phyloP scores from a whole-genome alignment of 2,797 vertebrate genomes.

The Denticeps clupeoides region DNA sequence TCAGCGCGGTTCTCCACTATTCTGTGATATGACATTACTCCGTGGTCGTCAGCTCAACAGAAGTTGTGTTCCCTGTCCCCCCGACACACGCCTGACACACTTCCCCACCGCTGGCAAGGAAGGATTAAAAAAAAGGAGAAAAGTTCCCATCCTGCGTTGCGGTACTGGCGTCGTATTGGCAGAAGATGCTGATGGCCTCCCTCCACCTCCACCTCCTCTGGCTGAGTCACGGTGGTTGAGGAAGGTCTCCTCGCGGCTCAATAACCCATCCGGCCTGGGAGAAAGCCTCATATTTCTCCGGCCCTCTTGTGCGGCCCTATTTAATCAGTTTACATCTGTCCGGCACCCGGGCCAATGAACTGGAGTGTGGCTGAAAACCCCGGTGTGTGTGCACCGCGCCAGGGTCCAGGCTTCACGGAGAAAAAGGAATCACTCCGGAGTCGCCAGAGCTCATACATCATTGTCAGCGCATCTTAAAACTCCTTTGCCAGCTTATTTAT shows the following conservation, averaged over 20 bases:
- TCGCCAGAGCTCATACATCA: conserved; percentile 55
- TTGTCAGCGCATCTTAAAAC: conserved; percentile 56
- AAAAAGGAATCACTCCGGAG: conserved; percentile 46
- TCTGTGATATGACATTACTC: conserved; percentile 55
- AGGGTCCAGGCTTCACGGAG: conserved; percentile 19
- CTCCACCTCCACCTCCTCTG: too few relatives aligned
- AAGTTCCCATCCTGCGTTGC: too few relatives aligned
- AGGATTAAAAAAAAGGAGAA: background rate
- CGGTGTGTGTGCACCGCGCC: conserved; percentile 15
- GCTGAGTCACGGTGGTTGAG: too few relatives aligned
- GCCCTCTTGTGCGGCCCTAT: conserved; percentile 36
- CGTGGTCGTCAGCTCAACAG: conserved; percentile 44
- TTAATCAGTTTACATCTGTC: conserved; percentile 48
- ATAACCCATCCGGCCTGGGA: conserved; percentile 48
- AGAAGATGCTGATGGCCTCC: too few relatives aligned
- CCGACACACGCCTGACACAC: conserved; percentile 33
- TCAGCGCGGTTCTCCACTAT: conserved; percentile 53
- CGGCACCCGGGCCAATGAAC: conserved; percentile 43
- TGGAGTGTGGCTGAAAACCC: conserved; percentile 35
- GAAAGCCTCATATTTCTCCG: conserved; percentile 52
- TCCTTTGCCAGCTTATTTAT: conserved; percentile 56
- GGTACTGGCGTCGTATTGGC: background rate
- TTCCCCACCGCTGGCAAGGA: conserved; percentile 9
- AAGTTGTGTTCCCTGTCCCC: conserved; percentile 29
- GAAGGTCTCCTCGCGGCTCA: too few relatives aligned